Evolutionary conservation across 2,113 vertebrate species (phyloP).

Genomic region (Poeciliopsis prolifica): DNA sequence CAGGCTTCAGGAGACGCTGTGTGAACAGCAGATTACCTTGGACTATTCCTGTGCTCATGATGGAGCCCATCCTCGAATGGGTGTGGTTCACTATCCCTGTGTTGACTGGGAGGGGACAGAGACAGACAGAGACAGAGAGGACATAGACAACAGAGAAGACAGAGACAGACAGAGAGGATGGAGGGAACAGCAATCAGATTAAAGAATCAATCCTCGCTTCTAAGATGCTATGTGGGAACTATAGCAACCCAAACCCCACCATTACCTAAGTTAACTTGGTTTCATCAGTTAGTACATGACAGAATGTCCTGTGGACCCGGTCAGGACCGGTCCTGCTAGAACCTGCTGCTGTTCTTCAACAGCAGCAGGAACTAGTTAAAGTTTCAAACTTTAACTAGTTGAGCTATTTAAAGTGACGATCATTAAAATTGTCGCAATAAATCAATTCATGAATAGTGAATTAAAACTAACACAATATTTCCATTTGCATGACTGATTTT

Average conservation of each 20-base stretch:
- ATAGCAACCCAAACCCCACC: not conserved
- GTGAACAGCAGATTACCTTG: slow-evolving; percentile 80
- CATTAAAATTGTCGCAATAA: too few species aligned
- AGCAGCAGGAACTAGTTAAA: too few species aligned
- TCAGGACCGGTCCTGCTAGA: too few species aligned
- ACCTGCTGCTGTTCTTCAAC: too few species aligned
- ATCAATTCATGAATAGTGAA: too few species aligned
- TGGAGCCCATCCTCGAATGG: slow-evolving; percentile 96
- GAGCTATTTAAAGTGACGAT: too few species aligned
- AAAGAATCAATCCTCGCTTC: too few species aligned
- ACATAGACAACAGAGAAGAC: not conserved
- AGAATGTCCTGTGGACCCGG: too few species aligned
- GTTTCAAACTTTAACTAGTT: too few species aligned
- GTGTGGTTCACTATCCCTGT: slow-evolving; percentile 96
- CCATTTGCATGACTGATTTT: too few species aligned
- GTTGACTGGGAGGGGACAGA: slow-evolving; percentile 81
- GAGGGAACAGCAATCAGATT: not conserved
- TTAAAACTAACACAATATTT: too few species aligned
- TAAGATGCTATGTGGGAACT: not conserved
- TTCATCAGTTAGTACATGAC: not conserved
- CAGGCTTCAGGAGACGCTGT: not conserved
- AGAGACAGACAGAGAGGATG: slow-evolving; percentile 14
- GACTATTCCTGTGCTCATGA: slow-evolving; percentile 96
- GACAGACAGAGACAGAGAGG: too few species aligned
- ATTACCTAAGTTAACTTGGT: not conserved